phyloP scores from a whole-genome alignment of 2,888 invertebrate genomes.

The Phlogophora meticulosa region DNA sequence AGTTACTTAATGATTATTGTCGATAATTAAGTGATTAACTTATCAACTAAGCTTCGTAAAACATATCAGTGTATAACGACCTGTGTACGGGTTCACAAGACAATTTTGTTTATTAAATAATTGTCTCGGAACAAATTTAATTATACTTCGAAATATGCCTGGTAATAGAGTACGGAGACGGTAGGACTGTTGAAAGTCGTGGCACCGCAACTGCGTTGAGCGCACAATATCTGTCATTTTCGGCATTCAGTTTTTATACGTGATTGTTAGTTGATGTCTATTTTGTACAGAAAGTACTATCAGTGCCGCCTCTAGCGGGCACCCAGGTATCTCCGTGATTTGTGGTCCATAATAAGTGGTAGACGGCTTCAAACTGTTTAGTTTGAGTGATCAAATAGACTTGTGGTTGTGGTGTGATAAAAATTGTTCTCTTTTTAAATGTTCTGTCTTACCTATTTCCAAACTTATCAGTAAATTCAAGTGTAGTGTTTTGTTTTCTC shows the following conservation, averaged over 20 bases:
- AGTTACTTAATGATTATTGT: conserved; percentile 18
- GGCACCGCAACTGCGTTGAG: too few relatives aligned
- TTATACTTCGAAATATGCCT: neutral
- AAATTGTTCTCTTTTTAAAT: neutral
- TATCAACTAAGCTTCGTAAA: conserved; percentile 5
- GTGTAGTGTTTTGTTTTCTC: conserved; percentile 7
- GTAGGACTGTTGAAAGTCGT: too few relatives aligned
- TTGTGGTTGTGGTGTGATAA: neutral
- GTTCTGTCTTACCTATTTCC: neutral
- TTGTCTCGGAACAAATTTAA: neutral
- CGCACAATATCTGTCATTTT: too few relatives aligned
- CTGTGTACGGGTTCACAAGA: neutral
- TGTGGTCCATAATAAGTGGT: too few relatives aligned
- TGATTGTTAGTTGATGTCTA: too few relatives aligned
- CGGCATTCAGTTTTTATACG: too few relatives aligned
- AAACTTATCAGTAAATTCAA: neutral
- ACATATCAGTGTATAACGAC: conserved; percentile 21
- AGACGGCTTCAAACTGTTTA: too few relatives aligned
- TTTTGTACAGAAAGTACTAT: too few relatives aligned
- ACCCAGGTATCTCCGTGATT: too few relatives aligned
- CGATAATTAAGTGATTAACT: conserved; percentile 28
- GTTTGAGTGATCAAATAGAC: neutral
- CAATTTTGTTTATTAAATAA: neutral
- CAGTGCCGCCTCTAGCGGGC: too few relatives aligned
- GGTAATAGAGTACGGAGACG: neutral